Evolutionary conservation across 2,113 vertebrate genomes (phyloP).

Genomic region (Labeo catla): DNA sequence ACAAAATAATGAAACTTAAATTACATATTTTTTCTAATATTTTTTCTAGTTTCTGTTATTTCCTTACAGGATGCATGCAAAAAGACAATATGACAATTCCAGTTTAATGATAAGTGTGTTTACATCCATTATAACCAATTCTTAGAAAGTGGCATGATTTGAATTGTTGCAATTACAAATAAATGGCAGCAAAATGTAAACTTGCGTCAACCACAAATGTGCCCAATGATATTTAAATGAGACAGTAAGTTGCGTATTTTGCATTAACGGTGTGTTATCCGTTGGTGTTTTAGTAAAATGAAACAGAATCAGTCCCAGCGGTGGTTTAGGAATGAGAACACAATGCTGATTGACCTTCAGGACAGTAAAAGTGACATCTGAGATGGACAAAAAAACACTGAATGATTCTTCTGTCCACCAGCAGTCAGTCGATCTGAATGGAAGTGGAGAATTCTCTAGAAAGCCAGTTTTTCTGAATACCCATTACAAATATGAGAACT

Average conservation of each 20-base stretch:
- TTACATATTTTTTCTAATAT: too few species aligned
- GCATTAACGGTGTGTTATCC: not conserved
- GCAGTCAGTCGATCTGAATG: constrained; percentile 27
- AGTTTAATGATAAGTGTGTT: not conserved
- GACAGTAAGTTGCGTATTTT: not conserved
- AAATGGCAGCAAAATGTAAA: not conserved
- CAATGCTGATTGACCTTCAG: constrained; percentile 27
- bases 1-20: too few species aligned
- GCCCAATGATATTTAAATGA: not conserved
- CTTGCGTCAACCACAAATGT: too few species aligned
- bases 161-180: not conserved
- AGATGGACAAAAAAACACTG: constrained; percentile 12
- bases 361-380: constrained; percentile 34
- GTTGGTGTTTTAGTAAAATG: constrained; percentile 1
- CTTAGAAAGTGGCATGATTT: not conserved
- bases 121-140: not conserved
- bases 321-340: constrained; percentile 25
- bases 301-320: not conserved
- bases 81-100: not conserved
- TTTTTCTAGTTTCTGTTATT: not conserved
- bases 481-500: not conserved
- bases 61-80: not conserved
- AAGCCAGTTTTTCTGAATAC: constrained; percentile 7
- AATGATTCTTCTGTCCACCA: constrained; percentile 34
- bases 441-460: constrained; percentile 6